Conservation (phyloP, 2,113 vertebrate genomes). For the Perccottus glenii region DNA sequence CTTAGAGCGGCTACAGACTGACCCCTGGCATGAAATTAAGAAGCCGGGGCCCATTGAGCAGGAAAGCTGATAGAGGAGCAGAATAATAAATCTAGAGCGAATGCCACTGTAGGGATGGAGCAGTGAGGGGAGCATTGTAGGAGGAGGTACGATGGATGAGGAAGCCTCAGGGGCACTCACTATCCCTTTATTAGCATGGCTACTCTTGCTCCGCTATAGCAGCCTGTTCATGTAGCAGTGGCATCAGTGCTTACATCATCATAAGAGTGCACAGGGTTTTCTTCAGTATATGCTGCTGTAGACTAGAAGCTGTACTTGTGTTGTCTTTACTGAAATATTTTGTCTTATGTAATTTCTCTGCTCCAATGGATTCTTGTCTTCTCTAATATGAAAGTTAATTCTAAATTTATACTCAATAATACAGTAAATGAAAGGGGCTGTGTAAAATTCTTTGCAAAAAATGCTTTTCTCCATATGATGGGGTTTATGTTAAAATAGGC, state of each 20-base stretch:
- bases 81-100: constrained; percentile 65
- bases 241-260: constrained; percentile 12
- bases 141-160: constrained; percentile 46
- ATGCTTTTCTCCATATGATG: neutral
- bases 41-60: constrained; percentile 54
- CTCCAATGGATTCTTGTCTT: no score
- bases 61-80: constrained; percentile 51
- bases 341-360: no score
- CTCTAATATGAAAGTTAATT: no score
- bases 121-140: constrained; percentile 20
- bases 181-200: constrained; percentile 62
- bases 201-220: constrained; percentile 50
- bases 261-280: neutral
- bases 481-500: constrained; percentile 1
- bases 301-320: no score
- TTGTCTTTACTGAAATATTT: no score
- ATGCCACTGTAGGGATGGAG: constrained; percentile 18
- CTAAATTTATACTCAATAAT: no score
- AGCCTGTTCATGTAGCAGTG: constrained; percentile 28
- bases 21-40: constrained; percentile 70
- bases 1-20: constrained; percentile 52
- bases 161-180: constrained; percentile 63
- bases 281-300: neutral
- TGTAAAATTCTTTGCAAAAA: neutral
- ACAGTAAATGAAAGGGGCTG: no score